Percentiles rank a stretch among this genome's conserved stretches.
Evolutionary conservation across 2,113 vertebrate species (phyloP).

Genomic region (Sitta europaea): DNA sequence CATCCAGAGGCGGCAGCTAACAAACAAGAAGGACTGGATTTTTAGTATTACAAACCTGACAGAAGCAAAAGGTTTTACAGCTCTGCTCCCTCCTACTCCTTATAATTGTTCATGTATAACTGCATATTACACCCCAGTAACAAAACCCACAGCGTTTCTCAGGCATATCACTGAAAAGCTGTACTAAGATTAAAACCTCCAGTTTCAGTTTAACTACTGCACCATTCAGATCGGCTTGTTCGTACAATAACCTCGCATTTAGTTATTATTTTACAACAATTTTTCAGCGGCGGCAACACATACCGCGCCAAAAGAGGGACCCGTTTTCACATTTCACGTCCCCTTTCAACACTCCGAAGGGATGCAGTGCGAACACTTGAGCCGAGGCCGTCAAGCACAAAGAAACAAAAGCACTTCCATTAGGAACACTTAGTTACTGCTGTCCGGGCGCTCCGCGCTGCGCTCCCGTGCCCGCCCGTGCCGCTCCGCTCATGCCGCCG

Average conservation of each 20-base stretch:
- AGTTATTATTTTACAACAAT: neutral
- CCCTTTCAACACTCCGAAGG: neutral
- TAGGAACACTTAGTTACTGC: neutral
- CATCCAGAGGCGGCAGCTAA: neutral
- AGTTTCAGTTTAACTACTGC: neutral
- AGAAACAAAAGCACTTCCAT: neutral
- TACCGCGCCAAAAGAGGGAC: neutral
- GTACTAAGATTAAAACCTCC: fast-evolving
- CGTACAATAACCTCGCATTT: neutral
- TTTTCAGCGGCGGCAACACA: neutral
- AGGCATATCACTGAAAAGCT: neutral
- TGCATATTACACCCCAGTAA: neutral
- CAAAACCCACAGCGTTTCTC: neutral
- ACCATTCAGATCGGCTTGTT: too few relatives aligned
- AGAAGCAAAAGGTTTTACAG: neutral
- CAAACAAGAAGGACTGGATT: neutral
- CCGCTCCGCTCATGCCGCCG: neutral
- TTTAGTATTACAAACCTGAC: neutral
- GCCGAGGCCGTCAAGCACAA: neutral
- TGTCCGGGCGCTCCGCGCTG: neutral
- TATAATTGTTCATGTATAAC: too few relatives aligned
- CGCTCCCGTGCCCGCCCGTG: neutral
- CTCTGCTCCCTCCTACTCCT: neutral
- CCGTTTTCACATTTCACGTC: neutral
- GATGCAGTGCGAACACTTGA: neutral